A percentile compares a stretch with the other conserved stretches of the same genome.
phyloP scores from a whole-genome alignment of 1,140 invertebrate species.

The Drosophila guanche region DNA sequence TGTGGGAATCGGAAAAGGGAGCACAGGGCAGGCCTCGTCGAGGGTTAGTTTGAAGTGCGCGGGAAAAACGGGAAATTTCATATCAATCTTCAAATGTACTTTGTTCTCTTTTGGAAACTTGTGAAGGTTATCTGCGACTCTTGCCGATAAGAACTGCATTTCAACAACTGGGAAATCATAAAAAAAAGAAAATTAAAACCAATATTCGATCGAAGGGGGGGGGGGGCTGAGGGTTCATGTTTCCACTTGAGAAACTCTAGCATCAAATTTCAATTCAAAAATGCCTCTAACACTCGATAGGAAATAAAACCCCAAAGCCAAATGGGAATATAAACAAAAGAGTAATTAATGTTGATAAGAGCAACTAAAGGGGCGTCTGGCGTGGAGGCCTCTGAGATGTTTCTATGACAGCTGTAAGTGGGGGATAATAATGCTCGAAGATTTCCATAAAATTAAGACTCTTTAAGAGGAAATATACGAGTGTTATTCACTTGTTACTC shows the following conservation, averaged over 20 bases:
- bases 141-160: slow-evolving; percentile 44
- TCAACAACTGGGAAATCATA: slow-evolving; percentile 12
- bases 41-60: slow-evolving; percentile 37
- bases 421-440: no score
- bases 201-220: slow-evolving; percentile 13
- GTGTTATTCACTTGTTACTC: neutral
- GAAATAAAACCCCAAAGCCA: neutral
- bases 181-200: slow-evolving; percentile 17
- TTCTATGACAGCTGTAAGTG: slow-evolving; percentile 5
- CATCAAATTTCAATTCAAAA: slow-evolving; percentile 68
- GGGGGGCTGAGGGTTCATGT: slow-evolving; percentile 9
- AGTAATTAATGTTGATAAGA: slow-evolving; percentile 20
- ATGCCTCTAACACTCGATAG: slow-evolving; percentile 28
- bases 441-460: neutral
- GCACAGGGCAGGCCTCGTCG: neutral
- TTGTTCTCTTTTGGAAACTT: slow-evolving; percentile 35
- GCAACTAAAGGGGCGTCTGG: neutral
- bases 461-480: neutral
- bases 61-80: slow-evolving; percentile 18
- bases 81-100: slow-evolving; percentile 46
- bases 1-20: slow-evolving; percentile 48
- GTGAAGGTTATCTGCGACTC: slow-evolving; percentile 59
- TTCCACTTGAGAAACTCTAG: slow-evolving; percentile 36
- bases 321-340: slow-evolving; percentile 7
- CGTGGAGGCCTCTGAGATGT: neutral